A percentile compares a stretch with the other conserved stretches of the same genome.
These are phyloP conservation scores for Nomada ferruginata DNA, from an alignment of 2,888 invertebrate species.

Conservation along the genomic window DNA sequence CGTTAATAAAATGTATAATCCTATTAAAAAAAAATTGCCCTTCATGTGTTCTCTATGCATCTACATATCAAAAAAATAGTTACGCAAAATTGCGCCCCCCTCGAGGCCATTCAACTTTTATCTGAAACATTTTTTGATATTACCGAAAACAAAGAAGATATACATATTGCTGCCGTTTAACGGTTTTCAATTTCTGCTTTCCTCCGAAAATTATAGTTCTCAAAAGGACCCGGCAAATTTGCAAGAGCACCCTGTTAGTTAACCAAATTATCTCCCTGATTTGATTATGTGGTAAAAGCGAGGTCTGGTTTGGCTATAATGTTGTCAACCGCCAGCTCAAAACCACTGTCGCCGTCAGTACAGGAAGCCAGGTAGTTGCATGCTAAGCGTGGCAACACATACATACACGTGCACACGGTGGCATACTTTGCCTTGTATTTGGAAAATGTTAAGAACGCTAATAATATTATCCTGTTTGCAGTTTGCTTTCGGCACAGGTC, in stretches of 20 bases:
- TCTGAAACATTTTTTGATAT: no score
- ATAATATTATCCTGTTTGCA: neutral
- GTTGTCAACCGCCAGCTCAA: neutral
- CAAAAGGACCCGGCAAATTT: no score
- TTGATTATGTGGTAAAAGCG: neutral
- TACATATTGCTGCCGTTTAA: no score
- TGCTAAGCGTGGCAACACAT: neutral
- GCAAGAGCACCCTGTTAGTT: neutral
- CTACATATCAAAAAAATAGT: no score
- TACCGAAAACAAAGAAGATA: no score
- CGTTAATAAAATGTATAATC: no score
- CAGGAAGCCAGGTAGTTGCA: neutral
- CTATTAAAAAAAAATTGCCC: no score
- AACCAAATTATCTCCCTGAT: slow-evolving; percentile 5
- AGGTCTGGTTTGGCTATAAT: neutral
- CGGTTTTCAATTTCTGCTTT: no score
- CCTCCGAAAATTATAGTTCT: no score
- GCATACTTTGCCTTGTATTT: neutral
- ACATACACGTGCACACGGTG: neutral
- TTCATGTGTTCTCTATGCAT: no score
- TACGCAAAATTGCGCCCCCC: no score
- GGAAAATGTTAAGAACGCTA: neutral
- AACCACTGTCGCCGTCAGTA: neutral
- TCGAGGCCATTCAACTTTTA: no score
- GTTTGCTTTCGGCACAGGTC: neutral